Evolutionary conservation across 2,888 invertebrate species (phyloP).

Genomic region (Chrysolina oricalcia): DNA sequence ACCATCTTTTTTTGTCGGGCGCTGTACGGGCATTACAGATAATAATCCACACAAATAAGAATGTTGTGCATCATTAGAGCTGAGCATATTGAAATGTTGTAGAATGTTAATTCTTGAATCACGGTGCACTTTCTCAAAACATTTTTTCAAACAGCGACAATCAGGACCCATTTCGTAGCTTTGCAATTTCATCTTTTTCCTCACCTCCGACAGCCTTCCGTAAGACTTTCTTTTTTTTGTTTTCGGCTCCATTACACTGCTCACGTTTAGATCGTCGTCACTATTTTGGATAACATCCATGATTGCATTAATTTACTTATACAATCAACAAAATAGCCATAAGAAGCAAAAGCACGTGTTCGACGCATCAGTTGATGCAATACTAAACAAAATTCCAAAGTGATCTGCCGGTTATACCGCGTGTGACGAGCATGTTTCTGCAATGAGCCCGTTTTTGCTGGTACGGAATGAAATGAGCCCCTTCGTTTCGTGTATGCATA

Average conservation of each 20-base stretch:
- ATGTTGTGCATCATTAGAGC: too few species aligned
- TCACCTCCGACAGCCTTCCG: constrained; percentile 37
- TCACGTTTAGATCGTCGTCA: neutral
- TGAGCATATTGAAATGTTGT: too few species aligned
- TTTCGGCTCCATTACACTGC: constrained; percentile 11
- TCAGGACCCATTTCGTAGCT: constrained; percentile 34
- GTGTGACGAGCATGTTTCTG: neutral
- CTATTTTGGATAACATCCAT: neutral
- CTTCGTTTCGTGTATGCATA: neutral
- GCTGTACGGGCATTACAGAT: too few species aligned
- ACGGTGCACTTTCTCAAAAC: too few species aligned
- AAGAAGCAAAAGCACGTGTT: neutral
- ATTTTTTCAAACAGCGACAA: constrained; percentile 33
- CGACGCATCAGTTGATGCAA: neutral
- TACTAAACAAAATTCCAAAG: neutral
- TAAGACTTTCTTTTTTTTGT: constrained; percentile 19
- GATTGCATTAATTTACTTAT: neutral
- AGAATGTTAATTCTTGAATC: too few species aligned
- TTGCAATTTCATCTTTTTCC: constrained; percentile 30
- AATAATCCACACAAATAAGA: neutral
- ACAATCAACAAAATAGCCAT: neutral
- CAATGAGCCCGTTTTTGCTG: neutral
- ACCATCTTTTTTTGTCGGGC: too few species aligned
- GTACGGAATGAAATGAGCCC: neutral
- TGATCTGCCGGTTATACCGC: neutral